These are phyloP conservation scores for Crotalus viridis DNA, from an alignment of 2,113 vertebrate species.

Conservation along the genomic window DNA sequence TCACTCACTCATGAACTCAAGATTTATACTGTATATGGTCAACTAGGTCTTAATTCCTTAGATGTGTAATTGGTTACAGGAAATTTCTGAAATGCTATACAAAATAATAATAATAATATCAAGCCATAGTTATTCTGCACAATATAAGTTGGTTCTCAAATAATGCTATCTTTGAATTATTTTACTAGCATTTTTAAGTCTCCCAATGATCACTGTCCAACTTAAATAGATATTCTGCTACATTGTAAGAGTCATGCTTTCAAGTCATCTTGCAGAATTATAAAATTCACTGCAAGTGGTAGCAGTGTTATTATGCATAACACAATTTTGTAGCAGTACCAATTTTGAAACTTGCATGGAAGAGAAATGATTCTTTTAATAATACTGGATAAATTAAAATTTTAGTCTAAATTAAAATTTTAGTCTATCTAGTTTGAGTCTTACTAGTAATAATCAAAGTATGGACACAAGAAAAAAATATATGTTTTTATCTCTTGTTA, in stretches of 20 bases:
- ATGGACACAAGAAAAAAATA: neutral
- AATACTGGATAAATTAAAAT: neutral
- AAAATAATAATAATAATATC: neutral
- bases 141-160: neutral
- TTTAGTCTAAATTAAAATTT: neutral
- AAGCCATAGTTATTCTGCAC: neutral
- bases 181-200: neutral
- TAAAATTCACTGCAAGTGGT: neutral
- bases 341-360: neutral
- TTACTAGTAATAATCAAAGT: neutral
- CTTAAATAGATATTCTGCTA: neutral
- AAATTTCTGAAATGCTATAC: neutral
- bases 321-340: neutral
- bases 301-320: neutral
- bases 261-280: neutral
- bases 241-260: neutral
- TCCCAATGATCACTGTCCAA: neutral
- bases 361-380: neutral
- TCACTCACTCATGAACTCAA: neutral
- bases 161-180: neutral
- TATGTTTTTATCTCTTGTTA: neutral
- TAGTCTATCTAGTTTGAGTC: neutral
- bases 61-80: neutral
- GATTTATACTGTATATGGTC: neutral
- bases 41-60: neutral